Evolutionary conservation across 2,797 vertebrate species (phyloP).

Genomic region (Liasis olivaceus): DNA sequence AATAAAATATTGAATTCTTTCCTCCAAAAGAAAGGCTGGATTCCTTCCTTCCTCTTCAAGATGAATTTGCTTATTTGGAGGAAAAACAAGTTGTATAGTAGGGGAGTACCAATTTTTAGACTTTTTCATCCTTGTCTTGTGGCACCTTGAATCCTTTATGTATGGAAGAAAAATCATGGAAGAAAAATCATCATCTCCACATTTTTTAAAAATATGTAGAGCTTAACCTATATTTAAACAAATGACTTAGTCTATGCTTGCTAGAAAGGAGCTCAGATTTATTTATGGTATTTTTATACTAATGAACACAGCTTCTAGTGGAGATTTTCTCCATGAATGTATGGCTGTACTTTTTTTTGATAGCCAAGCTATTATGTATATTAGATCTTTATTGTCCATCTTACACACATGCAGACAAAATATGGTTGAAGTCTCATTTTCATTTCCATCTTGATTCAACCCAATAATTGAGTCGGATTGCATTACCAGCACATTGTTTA

Average conservation of each 20-base stretch:
- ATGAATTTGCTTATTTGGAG: not conserved
- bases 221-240: not conserved
- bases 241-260: not conserved
- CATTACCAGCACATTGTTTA: not conserved
- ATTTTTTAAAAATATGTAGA: not conserved
- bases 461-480: not conserved
- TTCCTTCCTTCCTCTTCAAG: not conserved
- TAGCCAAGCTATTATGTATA: not conserved
- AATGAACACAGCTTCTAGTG: not conserved
- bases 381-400: not conserved
- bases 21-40: not conserved
- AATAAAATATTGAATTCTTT: not conserved
- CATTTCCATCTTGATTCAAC: not conserved
- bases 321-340: not conserved
- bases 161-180: not conserved
- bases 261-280: not conserved
- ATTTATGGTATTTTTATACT: not conserved
- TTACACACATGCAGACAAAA: not conserved
- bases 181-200: not conserved
- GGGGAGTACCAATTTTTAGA: not conserved
- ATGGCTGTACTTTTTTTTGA: not conserved
- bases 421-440: not conserved
- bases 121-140: not conserved
- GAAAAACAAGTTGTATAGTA: not conserved
- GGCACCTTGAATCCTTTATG: not conserved